These are phyloP conservation scores for Erethizon dorsatum DNA, from an alignment of 2,797 vertebrate species.

Conservation along the genomic window DNA sequence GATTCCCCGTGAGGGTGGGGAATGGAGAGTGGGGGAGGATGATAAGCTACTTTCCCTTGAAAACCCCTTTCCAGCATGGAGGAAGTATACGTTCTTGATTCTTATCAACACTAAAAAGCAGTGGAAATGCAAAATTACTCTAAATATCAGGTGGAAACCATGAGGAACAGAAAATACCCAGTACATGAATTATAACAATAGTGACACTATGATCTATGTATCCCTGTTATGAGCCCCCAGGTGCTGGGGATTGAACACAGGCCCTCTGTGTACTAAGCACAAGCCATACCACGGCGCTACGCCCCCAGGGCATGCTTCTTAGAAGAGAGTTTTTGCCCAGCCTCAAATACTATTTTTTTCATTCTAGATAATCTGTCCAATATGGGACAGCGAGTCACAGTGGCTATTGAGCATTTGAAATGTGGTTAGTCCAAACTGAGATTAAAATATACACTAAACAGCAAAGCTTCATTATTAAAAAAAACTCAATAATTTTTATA, in stretches of 20 bases:
- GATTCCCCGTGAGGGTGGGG: neutral
- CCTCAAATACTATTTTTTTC: slow-evolving; percentile 14
- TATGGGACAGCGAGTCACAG: neutral
- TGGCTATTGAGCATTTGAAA: neutral
- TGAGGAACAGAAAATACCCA: slow-evolving; percentile 9
- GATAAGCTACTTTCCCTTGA: neutral
- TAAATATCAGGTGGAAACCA: neutral
- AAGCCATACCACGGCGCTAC: neutral
- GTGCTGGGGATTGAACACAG: neutral
- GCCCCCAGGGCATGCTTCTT: neutral
- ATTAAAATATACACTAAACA: slow-evolving; percentile 10
- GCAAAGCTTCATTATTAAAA: neutral
- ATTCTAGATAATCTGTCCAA: neutral
- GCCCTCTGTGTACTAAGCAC: neutral
- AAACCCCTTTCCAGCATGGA: neutral
- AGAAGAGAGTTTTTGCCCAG: neutral
- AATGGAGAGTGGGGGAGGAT: too few species aligned
- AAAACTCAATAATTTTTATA: neutral
- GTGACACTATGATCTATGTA: neutral
- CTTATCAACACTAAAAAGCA: slow-evolving; percentile 36
- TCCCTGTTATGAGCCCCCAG: neutral
- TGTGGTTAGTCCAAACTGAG: neutral
- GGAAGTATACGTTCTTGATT: neutral
- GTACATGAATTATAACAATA: neutral
- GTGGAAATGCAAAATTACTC: slow-evolving; percentile 16